These are phyloP conservation scores for Sebastes cheni DNA, from an alignment of 2,797 vertebrate species.

Conservation along the genomic window DNA sequence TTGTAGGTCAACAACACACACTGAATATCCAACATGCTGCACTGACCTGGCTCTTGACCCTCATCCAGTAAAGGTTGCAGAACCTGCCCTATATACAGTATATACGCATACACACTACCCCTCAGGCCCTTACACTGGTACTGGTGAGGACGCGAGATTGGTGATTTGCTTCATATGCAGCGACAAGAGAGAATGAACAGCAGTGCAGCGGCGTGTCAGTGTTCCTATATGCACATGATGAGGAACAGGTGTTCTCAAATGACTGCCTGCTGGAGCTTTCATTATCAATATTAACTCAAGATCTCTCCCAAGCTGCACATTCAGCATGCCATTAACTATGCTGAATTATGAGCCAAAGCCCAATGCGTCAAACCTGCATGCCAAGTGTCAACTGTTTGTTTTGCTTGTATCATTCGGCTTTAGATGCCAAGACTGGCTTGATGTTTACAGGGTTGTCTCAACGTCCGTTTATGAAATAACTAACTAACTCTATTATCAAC, in stretches of 20 bases:
- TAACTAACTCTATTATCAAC: not conserved
- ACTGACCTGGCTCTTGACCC: conserved; percentile 11
- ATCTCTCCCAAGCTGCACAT: conserved; percentile 2
- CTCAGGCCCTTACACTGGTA: not conserved
- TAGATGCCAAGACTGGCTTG: not conserved
- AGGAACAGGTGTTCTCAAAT: conserved; percentile 56
- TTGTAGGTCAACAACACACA: not conserved
- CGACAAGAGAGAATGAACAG: conserved; percentile 29
- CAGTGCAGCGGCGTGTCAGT: not conserved
- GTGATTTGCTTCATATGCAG: not conserved
- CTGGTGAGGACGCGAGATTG: not conserved
- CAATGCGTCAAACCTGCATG: not conserved
- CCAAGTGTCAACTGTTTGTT: not conserved
- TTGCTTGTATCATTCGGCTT: not conserved
- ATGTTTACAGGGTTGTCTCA: not conserved
- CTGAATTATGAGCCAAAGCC: not conserved
- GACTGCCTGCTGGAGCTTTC: conserved; percentile 41
- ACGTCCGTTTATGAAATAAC: not conserved
- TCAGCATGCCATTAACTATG: conserved; percentile 4
- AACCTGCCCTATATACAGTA: not conserved
- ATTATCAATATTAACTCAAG: conserved; percentile 35
- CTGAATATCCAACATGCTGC: conserved; percentile 1
- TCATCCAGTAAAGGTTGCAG: not conserved
- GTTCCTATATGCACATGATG: conserved; percentile 11
- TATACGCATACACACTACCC: not conserved